These are phyloP conservation scores for Zeuzera pyrina DNA, from an alignment of 2,888 invertebrate genomes.

Conservation along the genomic window DNA sequence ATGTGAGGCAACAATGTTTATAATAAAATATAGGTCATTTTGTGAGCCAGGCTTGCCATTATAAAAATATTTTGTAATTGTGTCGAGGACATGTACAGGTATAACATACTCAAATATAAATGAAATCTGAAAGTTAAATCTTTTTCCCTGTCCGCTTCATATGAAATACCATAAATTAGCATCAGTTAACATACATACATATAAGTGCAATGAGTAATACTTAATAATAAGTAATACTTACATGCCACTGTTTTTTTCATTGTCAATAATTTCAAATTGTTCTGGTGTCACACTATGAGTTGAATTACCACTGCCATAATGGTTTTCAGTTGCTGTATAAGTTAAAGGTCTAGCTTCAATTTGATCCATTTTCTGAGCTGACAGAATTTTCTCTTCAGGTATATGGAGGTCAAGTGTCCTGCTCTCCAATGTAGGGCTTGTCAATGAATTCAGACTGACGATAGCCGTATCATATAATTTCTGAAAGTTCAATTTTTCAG, in stretches of 20 bases:
- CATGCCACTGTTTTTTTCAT: slow-evolving; percentile 57
- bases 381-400: slow-evolving; percentile 38
- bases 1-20: too few species aligned
- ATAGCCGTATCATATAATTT: slow-evolving; percentile 66
- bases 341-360: slow-evolving; percentile 45
- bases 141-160: too few species aligned
- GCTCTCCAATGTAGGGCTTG: slow-evolving; percentile 52
- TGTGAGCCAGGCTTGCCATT: too few species aligned
- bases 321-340: slow-evolving; percentile 58
- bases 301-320: slow-evolving; percentile 64
- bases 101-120: too few species aligned
- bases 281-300: slow-evolving; percentile 74
- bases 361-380: slow-evolving; percentile 21
- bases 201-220: too few species aligned
- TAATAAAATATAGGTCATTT: too few species aligned
- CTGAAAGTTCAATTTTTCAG: slow-evolving; percentile 73
- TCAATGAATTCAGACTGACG: slow-evolving; percentile 59
- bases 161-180: too few species aligned
- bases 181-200: too few species aligned
- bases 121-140: too few species aligned
- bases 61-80: too few species aligned
- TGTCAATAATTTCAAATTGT: slow-evolving; percentile 76
- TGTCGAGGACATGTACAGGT: too few species aligned
- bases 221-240: slow-evolving; percentile 39
- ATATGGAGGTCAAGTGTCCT: slow-evolving; percentile 46